These are phyloP conservation scores for Strigamia maritima DNA, from an alignment of 2,888 invertebrate species.

Conservation along the genomic window DNA sequence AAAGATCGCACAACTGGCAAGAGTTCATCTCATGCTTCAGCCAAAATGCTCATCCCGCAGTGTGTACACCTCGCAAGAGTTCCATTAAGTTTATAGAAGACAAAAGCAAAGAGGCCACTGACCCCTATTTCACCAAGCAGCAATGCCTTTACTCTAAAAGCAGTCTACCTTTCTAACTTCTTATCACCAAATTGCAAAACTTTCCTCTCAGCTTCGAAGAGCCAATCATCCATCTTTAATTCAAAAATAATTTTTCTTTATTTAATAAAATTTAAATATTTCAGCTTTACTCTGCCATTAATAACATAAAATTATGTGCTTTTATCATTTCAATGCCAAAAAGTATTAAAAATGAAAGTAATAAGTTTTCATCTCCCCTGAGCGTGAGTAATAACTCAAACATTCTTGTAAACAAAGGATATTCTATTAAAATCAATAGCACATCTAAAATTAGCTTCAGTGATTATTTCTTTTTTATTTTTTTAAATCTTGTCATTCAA, in stretches of 20 bases:
- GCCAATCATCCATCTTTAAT: not conserved
- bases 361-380: no score
- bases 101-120: constrained; percentile 15
- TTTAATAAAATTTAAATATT: no score
- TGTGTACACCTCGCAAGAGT: constrained; percentile 2
- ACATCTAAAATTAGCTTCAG: not conserved
- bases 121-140: constrained; percentile 16
- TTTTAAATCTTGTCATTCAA: not conserved
- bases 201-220: not conserved
- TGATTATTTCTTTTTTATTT: not conserved
- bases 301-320: no score
- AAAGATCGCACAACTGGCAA: constrained; percentile 19
- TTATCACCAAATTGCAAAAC: constrained; percentile 20
- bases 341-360: no score
- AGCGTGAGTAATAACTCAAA: no score
- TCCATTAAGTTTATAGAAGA: constrained; percentile 23
- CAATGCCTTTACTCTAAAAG: constrained; percentile 23
- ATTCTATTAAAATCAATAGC: no score
- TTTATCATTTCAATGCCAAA: no score
- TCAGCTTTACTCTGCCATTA: no score
- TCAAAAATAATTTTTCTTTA: no score
- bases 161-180: not conserved
- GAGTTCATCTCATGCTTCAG: constrained; percentile 5
- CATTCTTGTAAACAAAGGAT: no score
- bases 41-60: not conserved